Percentiles rank a stretch among this genome's conserved stretches.
Conservation (phyloP, 1,140 invertebrate genomes). For the Hylaeus volcanicus region DNA sequence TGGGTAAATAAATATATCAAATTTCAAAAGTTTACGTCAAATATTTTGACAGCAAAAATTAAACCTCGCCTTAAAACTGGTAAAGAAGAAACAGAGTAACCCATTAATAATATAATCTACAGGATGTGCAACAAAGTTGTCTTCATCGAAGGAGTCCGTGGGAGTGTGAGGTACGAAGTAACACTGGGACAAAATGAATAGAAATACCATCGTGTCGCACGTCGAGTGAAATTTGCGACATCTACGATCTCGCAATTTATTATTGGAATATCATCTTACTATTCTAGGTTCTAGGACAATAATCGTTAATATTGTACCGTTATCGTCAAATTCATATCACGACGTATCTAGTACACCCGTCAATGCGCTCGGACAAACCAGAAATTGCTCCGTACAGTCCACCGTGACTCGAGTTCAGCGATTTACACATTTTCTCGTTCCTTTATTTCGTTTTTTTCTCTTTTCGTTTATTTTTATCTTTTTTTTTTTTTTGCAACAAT, state of each 20-base stretch:
- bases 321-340: constrained; percentile 64
- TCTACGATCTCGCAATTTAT: constrained; percentile 74
- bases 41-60: too few species aligned
- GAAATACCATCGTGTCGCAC: constrained; percentile 26
- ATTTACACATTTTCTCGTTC: constrained; percentile 2
- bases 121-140: too few species aligned
- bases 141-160: too few species aligned
- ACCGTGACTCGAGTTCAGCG: constrained; percentile 28
- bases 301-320: constrained; percentile 74
- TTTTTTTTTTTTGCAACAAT: constrained; percentile 7
- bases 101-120: too few species aligned
- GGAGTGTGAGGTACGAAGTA: too few species aligned
- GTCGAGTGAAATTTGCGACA: constrained; percentile 68
- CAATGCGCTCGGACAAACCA: constrained; percentile 32
- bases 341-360: constrained; percentile 68
- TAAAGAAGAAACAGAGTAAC: too few species aligned
- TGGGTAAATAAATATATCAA: too few species aligned
- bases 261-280: constrained; percentile 70
- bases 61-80: too few species aligned
- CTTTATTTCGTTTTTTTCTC: not conserved
- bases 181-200: constrained; percentile 27
- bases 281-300: constrained; percentile 74
- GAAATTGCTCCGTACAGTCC: constrained; percentile 40
- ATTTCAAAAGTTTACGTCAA: too few species aligned
- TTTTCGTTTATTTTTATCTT: not conserved